These are phyloP conservation scores for Otolemur garnettii DNA, from an alignment of 2,113 vertebrate species.

Conservation along the genomic window DNA sequence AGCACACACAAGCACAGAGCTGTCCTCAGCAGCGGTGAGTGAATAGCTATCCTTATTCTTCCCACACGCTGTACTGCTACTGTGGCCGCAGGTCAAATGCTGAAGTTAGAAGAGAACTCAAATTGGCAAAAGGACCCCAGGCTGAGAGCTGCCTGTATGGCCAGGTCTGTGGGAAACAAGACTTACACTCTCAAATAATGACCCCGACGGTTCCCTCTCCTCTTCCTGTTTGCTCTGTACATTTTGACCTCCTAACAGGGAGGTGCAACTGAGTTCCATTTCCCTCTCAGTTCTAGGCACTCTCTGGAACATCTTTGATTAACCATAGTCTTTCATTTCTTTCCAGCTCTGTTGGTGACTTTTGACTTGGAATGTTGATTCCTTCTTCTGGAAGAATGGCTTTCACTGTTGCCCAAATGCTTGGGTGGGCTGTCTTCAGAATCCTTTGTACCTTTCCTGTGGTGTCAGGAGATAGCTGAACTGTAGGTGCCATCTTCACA, in stretches of 20 bases:
- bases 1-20: conserved; percentile 58
- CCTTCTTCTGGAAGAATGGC: conserved; percentile 88
- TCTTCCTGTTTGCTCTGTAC: conserved; percentile 46
- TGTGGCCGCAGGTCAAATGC: conserved; percentile 64
- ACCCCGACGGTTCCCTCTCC: conserved; percentile 45
- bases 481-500: conserved; percentile 90
- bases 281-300: conserved; percentile 82
- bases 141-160: conserved; percentile 62
- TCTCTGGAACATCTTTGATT: conserved; percentile 64
- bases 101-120: conserved; percentile 76
- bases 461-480: conserved; percentile 87
- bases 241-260: conserved; percentile 74
- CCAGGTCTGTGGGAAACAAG: conserved; percentile 70
- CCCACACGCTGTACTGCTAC: not conserved
- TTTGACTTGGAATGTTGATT: conserved; percentile 90
- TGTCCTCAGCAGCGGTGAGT: not conserved
- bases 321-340: conserved; percentile 86
- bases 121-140: conserved; percentile 73
- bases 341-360: conserved; percentile 90
- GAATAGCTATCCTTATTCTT: conserved; percentile 56
- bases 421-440: conserved; percentile 87
- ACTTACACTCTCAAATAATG: conserved; percentile 39
- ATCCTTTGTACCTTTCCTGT: conserved; percentile 86
- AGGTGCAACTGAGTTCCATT: conserved; percentile 76
- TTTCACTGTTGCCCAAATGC: conserved; percentile 86